A percentile compares a stretch with the other conserved stretches of the same genome.
Evolutionary conservation across 2,888 invertebrate genomes (phyloP).

Genomic region (Hydrotaea cyrtoneurina): DNA sequence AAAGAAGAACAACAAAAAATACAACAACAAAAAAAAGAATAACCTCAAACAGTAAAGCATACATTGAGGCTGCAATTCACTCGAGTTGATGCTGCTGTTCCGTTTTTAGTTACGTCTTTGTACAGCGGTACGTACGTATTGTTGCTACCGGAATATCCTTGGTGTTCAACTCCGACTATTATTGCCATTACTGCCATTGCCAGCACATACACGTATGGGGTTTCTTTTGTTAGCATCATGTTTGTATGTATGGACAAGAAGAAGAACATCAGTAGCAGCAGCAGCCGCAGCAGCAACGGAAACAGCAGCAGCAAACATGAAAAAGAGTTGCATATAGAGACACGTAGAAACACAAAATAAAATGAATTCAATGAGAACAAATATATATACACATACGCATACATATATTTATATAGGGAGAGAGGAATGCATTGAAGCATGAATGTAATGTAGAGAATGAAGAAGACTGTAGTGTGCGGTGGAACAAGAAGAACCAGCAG

Average conservation of each 20-base stretch:
- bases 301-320: neutral
- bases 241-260: neutral
- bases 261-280: neutral
- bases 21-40: constrained; percentile 12
- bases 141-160: constrained; percentile 55
- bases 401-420: neutral
- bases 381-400: neutral
- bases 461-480: neutral
- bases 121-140: too few relatives aligned
- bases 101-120: constrained; percentile 18
- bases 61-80: constrained; percentile 60
- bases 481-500: constrained; percentile 3
- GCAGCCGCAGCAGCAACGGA: neutral
- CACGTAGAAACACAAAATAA: constrained; percentile 47
- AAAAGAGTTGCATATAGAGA: constrained; percentile 12
- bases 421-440: constrained; percentile 37
- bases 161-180: constrained; percentile 37
- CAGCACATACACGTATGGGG: constrained; percentile 35
- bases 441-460: constrained; percentile 31
- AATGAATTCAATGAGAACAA: constrained; percentile 44
- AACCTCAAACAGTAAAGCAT: constrained; percentile 49
- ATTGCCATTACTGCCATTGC: constrained; percentile 39
- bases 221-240: constrained; percentile 56
- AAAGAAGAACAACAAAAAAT: constrained; percentile 31
- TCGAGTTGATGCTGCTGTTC: constrained; percentile 31